These are phyloP conservation scores for Drosophila paranaensis DNA, from an alignment of 2,888 invertebrate genomes.

Conservation along the genomic window DNA sequence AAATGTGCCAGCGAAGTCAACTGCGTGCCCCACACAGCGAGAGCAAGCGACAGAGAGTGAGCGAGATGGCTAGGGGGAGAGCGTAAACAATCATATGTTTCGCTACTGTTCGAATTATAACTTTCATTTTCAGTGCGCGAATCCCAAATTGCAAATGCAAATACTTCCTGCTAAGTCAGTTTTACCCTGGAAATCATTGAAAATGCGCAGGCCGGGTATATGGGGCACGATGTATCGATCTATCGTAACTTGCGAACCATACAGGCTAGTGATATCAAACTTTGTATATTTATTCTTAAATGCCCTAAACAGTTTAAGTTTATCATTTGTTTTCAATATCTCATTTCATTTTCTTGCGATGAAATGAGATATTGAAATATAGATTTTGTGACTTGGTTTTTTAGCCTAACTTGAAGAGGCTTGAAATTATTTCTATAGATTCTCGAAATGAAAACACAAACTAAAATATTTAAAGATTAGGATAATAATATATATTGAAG, in stretches of 20 bases:
- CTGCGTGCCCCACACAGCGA: conserved; percentile 55
- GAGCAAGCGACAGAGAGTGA: background rate
- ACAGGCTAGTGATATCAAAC: background rate
- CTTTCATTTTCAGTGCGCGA: conserved; percentile 68
- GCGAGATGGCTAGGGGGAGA: background rate
- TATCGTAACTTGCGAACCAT: background rate
- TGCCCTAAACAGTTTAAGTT: background rate
- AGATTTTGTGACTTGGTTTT: background rate
- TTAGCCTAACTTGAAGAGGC: background rate
- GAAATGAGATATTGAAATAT: background rate
- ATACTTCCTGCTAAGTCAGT: conserved; percentile 76
- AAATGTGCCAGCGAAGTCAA: conserved; percentile 54
- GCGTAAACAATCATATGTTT: conserved; percentile 27
- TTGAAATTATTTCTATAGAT: background rate
- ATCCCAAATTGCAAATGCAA: conserved; percentile 59
- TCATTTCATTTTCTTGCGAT: background rate
- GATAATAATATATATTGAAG: too few relatives aligned
- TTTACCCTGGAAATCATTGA: conserved; percentile 24
- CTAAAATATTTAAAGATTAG: too few relatives aligned
- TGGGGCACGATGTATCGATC: background rate
- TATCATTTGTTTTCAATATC: background rate
- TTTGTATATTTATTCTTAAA: background rate
- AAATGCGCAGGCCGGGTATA: background rate
- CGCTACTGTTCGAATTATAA: conserved; percentile 55
- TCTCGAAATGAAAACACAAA: background rate